Conservation (phyloP, 2,797 vertebrate species). For the Selene dorsalis region DNA sequence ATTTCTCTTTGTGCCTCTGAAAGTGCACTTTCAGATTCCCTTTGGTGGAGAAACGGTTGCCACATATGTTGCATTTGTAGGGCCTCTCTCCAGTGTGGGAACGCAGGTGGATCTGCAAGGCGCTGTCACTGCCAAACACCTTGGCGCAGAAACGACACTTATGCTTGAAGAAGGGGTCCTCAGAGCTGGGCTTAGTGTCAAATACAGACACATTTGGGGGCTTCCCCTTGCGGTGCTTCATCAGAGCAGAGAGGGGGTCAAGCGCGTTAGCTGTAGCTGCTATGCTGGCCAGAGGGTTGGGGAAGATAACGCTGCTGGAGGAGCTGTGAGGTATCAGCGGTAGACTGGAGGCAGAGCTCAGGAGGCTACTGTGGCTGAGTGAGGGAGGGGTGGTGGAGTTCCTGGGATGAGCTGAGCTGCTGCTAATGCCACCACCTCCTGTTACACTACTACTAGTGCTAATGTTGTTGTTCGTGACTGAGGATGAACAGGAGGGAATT, state of each 20-base stretch:
- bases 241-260: constrained; percentile 94
- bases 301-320: constrained; percentile 97
- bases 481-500: constrained; percentile 83
- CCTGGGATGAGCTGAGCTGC: constrained; percentile 85
- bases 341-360: constrained; percentile 91
- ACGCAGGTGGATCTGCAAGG: constrained; percentile 98
- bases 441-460: constrained; percentile 74
- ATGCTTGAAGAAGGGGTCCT: constrained; percentile 99
- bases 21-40: constrained; percentile 99
- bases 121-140: constrained; percentile 99
- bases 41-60: constrained; percentile 99
- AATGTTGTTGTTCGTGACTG: constrained; percentile 78
- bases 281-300: constrained; percentile 98
- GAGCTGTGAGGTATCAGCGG: constrained; percentile 98
- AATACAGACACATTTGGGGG: constrained; percentile 98
- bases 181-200: constrained; percentile 95
- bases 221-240: constrained; percentile 99
- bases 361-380: constrained; percentile 89
- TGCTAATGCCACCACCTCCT: constrained; percentile 75
- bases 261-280: constrained; percentile 97
- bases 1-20: constrained; percentile 99
- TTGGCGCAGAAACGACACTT: constrained; percentile 99
- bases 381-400: constrained; percentile 89
- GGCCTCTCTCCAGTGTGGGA: constrained; percentile 98
- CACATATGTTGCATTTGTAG: constrained; percentile 99